A percentile compares a stretch with the other conserved stretches of the same genome.
phyloP scores from a whole-genome alignment of 53 echinoderm and acorn worm species.

The Astropecten irregularis region DNA sequence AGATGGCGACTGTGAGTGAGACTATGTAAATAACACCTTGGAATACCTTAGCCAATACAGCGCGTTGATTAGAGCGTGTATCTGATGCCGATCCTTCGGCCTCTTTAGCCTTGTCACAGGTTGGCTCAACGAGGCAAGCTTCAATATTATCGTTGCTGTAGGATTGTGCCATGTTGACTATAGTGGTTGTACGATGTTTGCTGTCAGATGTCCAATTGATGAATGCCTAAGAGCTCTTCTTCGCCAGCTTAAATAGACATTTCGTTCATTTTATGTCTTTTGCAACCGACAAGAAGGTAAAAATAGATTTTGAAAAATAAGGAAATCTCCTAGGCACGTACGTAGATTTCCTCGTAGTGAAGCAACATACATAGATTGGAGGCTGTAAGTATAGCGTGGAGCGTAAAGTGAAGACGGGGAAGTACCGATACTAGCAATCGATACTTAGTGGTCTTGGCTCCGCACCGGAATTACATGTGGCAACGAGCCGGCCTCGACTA shows the following conservation, averaged over 20 bases:
- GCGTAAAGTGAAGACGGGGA: constrained; percentile 9
- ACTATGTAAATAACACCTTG: background rate
- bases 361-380: background rate
- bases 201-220: background rate
- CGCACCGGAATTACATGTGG: background rate
- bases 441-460: constrained; percentile 14
- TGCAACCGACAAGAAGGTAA: background rate
- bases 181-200: too few species aligned
- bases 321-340: background rate
- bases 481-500: too few species aligned
- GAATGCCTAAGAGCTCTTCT: background rate
- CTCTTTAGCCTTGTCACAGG: background rate
- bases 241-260: background rate
- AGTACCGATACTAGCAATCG: constrained; percentile 19
- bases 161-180: constrained; percentile 24
- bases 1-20: constrained; percentile 12
- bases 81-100: background rate
- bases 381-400: background rate
- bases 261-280: background rate
- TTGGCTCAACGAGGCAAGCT: background rate
- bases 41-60: background rate
- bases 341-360: background rate
- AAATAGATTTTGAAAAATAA: constrained; percentile 21
- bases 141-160: constrained; percentile 30
- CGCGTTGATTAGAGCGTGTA: background rate